Evolutionary conservation across 2,888 invertebrate species (phyloP), one percentile per base, ranked within the genome.

Genomic region (Acleris sparsana): DNA sequence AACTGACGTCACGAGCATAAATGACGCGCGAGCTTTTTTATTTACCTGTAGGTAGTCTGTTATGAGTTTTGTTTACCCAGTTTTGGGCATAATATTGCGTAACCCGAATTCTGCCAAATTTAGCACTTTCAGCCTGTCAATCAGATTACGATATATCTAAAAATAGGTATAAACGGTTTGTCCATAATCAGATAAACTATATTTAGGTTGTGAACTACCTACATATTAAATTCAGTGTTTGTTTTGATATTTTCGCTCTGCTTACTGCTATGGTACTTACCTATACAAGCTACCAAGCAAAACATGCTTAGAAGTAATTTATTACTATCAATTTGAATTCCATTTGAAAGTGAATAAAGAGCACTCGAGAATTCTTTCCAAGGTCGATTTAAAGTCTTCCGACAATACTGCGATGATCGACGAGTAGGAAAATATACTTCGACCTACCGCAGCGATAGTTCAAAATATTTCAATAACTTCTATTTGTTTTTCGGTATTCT

Each of bases 341-440:
- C n/a, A 58, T 58, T 48, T 39, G 39, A 43, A 29, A 39, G 52
- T 64, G 46, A 16, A 48, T 59, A 53, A 55, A 64, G 58, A 44
- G 52, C 53, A 59, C 53, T 53, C 48, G 25, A 49, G 53, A 64
- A 60, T 6, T 43, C 29, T 39, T 59, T 16, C 20, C 18, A 48
- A 51, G 18, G 53, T 17, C 18, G 5, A n/a, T 33, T 20, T 59
- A 49, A 18, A 51, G 13, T 59, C 60, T 53, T 53, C 39, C 18
- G 53, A 20, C 43, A 53, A 48, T 43, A 18, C n/a, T 11, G 44
- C 29, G 53, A 17, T 46, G 53, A 53, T 61, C 29, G 33, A 53
- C 16, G 16, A 20, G 16, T 53, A 39, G n/a, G 5, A 44, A n/a
- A 18, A 6, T 29, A 29, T 17, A 53, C 16, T 53, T 46, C 20